A percentile compares a stretch with the other conserved stretches of the same genome.
phyloP scores from a whole-genome alignment of 2,113 vertebrate species.

The Oriolus oriolus region DNA sequence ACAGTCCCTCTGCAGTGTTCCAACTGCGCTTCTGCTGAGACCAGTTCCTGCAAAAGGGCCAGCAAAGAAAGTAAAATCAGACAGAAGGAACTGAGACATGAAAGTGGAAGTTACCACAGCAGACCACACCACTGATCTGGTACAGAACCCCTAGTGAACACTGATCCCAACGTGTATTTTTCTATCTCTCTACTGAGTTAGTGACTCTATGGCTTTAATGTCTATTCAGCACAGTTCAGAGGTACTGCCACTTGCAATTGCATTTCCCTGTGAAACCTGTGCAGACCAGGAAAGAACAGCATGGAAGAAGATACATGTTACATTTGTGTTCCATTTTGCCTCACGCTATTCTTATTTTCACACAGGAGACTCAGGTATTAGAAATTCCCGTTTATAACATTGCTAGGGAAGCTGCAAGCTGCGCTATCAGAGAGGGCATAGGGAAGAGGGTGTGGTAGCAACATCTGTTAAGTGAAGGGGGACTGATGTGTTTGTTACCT shows the following conservation, averaged over 20 bases:
- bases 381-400: background rate
- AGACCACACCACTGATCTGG: background rate
- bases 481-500: background rate
- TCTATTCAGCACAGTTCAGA: background rate
- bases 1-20: background rate
- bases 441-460: background rate
- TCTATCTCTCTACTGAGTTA: background rate
- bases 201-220: background rate
- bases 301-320: background rate
- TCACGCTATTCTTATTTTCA: background rate
- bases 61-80: background rate
- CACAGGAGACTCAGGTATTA: background rate
- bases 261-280: background rate
- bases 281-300: background rate
- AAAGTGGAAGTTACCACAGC: background rate
- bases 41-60: background rate
- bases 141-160: background rate
- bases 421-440: fast-evolving
- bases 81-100: background rate
- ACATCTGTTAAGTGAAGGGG: background rate
- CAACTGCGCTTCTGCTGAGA: background rate
- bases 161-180: background rate
- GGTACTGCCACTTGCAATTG: background rate
- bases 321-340: background rate
- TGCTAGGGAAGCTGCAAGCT: background rate